Evolutionary conservation across 2,797 vertebrate genomes (phyloP).

Genomic region (Lagothrix lagotricha): DNA sequence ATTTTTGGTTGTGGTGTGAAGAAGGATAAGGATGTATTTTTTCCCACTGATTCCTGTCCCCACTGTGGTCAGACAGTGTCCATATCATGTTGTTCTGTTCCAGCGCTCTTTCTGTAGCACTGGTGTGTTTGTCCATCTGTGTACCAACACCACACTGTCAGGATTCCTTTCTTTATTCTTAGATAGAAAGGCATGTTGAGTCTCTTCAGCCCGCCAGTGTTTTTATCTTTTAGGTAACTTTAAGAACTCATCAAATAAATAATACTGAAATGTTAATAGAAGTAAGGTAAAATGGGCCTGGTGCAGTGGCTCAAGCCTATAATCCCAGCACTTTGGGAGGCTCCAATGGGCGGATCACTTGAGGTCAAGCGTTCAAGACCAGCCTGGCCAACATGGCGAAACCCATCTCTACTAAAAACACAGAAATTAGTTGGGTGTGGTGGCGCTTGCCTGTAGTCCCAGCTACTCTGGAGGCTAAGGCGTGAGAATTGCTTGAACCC

Average conservation of each 20-base stretch:
- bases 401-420: neutral
- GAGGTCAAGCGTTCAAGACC: neutral
- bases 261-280: neutral
- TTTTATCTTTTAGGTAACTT: neutral
- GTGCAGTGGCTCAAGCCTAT: neutral
- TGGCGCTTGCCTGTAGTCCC: neutral
- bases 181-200: neutral
- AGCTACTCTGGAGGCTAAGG: neutral
- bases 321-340: neutral
- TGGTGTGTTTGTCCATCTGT: neutral
- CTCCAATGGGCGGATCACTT: neutral
- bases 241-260: neutral
- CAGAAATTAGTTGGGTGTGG: neutral
- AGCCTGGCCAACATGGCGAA: neutral
- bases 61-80: neutral
- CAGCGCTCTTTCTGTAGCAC: fast-evolving
- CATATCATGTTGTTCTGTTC: fast-evolving
- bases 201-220: neutral
- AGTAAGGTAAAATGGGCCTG: neutral
- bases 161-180: neutral
- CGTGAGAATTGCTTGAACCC: neutral
- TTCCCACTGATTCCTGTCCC: neutral
- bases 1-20: neutral
- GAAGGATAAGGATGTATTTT: neutral
- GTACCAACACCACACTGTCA: fast-evolving